Evolutionary conservation across 2,888 invertebrate genomes (phyloP).

Genomic region (Caenorhabditis doughertyi): DNA sequence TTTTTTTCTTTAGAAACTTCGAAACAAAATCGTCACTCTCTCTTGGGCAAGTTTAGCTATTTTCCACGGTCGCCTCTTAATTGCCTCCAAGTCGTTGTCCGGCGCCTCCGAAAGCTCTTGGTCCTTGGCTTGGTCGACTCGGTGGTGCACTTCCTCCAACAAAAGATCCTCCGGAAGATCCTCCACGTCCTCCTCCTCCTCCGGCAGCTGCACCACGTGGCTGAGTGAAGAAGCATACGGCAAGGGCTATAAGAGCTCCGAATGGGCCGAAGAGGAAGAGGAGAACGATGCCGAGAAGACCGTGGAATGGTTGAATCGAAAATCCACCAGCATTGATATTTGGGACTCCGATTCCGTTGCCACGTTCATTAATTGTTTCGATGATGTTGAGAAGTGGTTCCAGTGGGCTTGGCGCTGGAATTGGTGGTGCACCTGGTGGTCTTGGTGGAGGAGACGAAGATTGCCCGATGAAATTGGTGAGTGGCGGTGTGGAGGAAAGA

Average conservation of each 20-base stretch:
- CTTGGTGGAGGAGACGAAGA: slow-evolving; percentile 13
- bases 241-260: slow-evolving; percentile 55
- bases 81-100: slow-evolving; percentile 66
- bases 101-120: slow-evolving; percentile 58
- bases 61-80: not conserved
- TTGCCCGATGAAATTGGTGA: not conserved
- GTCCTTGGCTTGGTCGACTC: slow-evolving; percentile 6
- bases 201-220: slow-evolving; percentile 18
- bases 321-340: slow-evolving; percentile 50
- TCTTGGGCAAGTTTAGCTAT: slow-evolving; percentile 3
- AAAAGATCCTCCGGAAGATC: not conserved
- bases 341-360: slow-evolving; percentile 55
- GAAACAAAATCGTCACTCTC: slow-evolving; percentile 29
- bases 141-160: not conserved
- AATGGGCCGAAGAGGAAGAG: slow-evolving; percentile 68
- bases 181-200: slow-evolving; percentile 15
- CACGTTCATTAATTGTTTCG: slow-evolving; percentile 51
- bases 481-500: not conserved
- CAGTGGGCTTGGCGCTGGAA: slow-evolving; percentile 23
- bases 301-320: slow-evolving; percentile 63
- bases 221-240: slow-evolving; percentile 63
- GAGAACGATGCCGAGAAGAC: slow-evolving; percentile 44
- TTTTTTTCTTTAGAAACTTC: not conserved
- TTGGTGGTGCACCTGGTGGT: slow-evolving; percentile 3
- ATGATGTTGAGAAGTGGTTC: slow-evolving; percentile 22